Evolutionary conservation across 53 echinoderm and acorn worm genomes (phyloP).

Genomic region (Antedon mediterranea): DNA sequence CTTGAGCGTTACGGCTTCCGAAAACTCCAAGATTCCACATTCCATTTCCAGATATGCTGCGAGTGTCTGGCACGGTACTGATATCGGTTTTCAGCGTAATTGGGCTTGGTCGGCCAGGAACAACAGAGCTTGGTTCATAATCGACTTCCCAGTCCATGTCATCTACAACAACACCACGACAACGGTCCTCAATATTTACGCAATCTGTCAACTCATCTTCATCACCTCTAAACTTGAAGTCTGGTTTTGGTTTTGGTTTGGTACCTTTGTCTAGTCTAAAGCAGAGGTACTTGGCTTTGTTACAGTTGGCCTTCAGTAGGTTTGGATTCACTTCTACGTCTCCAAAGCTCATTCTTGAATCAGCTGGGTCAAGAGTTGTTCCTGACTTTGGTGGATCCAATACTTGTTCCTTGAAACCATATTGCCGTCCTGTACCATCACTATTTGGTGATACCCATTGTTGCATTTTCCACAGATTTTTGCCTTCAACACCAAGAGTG

Average conservation of each 20-base stretch:
- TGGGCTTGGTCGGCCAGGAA: conserved; percentile 37
- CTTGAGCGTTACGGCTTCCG: conserved; percentile 59
- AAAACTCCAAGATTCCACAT: conserved; percentile 75
- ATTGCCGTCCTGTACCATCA: conserved; percentile 50
- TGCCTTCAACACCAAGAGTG: conserved; percentile 32
- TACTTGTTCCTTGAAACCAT: conserved; percentile 48
- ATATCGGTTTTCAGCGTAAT: conserved; percentile 32
- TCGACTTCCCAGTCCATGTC: conserved; percentile 66
- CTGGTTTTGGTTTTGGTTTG: conserved; percentile 40
- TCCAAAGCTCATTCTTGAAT: background rate
- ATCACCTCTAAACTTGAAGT: conserved; percentile 48
- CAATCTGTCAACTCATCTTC: conserved; percentile 51
- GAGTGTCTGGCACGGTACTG: conserved; percentile 41
- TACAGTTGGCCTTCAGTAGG: background rate
- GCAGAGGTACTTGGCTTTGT: conserved; percentile 48
- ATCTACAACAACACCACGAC: conserved; percentile 48
- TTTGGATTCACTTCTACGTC: background rate
- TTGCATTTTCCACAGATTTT: conserved; percentile 68
- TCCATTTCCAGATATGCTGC: conserved; percentile 46
- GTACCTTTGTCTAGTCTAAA: conserved; percentile 48
- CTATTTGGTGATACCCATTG: conserved; percentile 43
- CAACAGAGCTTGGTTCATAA: conserved; percentile 22
- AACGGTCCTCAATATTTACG: conserved; percentile 8
- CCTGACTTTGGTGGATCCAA: conserved; percentile 19
- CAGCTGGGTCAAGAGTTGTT: conserved; percentile 12